Evolutionary conservation across 1,140 invertebrate species (phyloP), one percentile per base, ranked within the genome.

Genomic region (Apis florea): DNA sequence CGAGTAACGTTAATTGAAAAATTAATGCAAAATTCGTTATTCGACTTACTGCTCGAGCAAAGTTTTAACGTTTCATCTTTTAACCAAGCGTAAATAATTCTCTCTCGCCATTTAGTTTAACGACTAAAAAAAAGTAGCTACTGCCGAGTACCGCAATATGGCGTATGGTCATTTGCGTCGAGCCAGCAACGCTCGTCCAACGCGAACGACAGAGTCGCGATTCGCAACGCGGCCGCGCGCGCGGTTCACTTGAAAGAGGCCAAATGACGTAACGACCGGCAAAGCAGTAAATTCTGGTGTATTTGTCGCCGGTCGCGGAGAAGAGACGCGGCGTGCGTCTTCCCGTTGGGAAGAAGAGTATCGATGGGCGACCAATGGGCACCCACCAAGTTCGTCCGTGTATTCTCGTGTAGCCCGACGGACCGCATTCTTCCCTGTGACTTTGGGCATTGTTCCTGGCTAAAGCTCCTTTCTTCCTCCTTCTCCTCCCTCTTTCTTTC

Each of bases 351-450:
- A 78, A 71, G 83, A 79, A 71, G 83, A 79, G 68, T 83, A 87
- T 88, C 83, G 87, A 87, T 75, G 76, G 82, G 59, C 76, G 59
- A 64, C 59, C 81, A 63, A 63, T 73, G 79, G 83, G 81, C 71
- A 80, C 76, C 78, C 71, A 76, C 83, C 68, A 64, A 85, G 73
- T 75, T 47, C 77, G 56, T 87, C 75, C 83, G 79, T 89, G 83
- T 79, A 82, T 89, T 79, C 80, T 68, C 77, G 88, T 73, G 70
- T 83, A 86, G 89, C 90, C 93, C 92, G 93, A 93, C 93, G 92
- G 91, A 92, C 93, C 90, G 90, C 93, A 94, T 94, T 94, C 92
- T 93, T 93, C 88, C 90, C 88, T 88, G 88, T 92, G 90, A 93
- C 90, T 88, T 88, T 85, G 91, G 92, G 92, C 93, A 94, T 94